Percentiles rank a stretch among this genome's conserved stretches.
phyloP scores from a whole-genome alignment of 2,797 vertebrate genomes.

The Premnoplex brunnescens region DNA sequence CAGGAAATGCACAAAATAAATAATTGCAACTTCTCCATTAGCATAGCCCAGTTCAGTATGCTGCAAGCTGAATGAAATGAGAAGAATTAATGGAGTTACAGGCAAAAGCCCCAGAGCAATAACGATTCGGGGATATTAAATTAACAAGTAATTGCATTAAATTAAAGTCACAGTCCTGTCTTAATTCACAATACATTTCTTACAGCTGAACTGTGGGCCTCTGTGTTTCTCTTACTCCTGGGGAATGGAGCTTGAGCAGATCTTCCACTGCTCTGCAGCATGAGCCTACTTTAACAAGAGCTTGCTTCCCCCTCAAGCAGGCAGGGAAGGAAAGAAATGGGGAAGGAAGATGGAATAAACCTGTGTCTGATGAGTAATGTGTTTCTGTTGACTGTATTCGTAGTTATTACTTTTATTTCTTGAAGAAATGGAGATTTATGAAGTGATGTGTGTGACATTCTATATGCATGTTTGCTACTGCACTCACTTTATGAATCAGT shows the following conservation, averaged over 20 bases:
- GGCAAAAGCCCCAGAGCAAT: conserved; percentile 26
- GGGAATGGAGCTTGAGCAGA: background rate
- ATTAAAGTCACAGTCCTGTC: background rate
- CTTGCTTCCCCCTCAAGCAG: background rate
- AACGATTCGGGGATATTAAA: conserved; percentile 18
- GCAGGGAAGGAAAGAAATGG: background rate
- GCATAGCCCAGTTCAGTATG: background rate
- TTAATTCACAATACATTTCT: background rate
- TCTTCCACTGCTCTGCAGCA: background rate
- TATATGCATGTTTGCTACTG: background rate
- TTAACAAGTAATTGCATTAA: conserved; percentile 43
- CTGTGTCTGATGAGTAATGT: background rate
- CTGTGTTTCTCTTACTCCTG: background rate
- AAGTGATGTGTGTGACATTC: background rate
- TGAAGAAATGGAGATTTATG: background rate
- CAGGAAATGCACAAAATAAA: conserved; percentile 53
- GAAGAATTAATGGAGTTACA: conserved; percentile 36
- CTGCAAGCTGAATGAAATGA: conserved; percentile 18
- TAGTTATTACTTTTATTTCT: background rate
- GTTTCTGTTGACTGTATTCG: background rate
- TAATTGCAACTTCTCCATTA: conserved; percentile 46
- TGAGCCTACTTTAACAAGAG: background rate
- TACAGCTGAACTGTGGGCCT: background rate
- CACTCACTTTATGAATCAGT: background rate
- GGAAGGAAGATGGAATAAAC: background rate